These are phyloP conservation scores for Busseola fusca DNA, from an alignment of 2,888 invertebrate species.

Conservation along the genomic window DNA sequence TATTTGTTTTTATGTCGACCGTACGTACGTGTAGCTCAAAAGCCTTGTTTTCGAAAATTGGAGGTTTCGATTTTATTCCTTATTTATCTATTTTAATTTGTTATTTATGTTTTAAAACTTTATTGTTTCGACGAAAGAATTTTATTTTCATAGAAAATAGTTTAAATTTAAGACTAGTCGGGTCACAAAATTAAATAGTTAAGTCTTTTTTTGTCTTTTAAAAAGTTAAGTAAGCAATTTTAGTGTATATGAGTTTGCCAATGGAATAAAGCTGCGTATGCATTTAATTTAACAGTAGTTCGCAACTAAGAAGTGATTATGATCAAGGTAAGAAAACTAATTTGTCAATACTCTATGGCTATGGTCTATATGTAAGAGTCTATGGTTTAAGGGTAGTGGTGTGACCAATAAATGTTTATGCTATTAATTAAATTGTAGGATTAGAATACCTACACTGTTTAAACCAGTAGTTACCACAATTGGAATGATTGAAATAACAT, in stretches of 20 bases:
- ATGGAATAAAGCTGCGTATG: conserved; percentile 14
- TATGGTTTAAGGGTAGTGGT: conserved; percentile 22
- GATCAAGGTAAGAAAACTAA: neutral
- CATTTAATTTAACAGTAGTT: conserved; percentile 38
- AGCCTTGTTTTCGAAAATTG: neutral
- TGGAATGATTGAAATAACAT: neutral
- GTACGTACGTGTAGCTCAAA: neutral
- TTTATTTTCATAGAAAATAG: conserved; percentile 1
- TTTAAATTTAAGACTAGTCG: conserved; percentile 39
- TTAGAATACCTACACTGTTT: neutral
- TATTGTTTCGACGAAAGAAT: neutral
- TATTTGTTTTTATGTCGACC: neutral
- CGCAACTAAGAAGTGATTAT: neutral
- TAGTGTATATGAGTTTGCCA: conserved; percentile 15
- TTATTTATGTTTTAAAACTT: conserved; percentile 1
- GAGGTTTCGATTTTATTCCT: neutral
- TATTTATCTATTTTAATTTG: neutral
- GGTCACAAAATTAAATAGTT: conserved; percentile 40
- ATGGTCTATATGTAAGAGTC: conserved; percentile 5
- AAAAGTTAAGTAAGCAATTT: conserved; percentile 9
- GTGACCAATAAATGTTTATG: conserved; percentile 23
- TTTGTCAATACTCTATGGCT: conserved; percentile 6
- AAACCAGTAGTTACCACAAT: conserved; percentile 10
- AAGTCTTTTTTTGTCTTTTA: conserved; percentile 9
- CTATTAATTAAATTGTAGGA: neutral